Base-by-base conservation (phyloP, 2,113 vertebrate genomes). In the Thamnaconus septentrionalis region DNA sequence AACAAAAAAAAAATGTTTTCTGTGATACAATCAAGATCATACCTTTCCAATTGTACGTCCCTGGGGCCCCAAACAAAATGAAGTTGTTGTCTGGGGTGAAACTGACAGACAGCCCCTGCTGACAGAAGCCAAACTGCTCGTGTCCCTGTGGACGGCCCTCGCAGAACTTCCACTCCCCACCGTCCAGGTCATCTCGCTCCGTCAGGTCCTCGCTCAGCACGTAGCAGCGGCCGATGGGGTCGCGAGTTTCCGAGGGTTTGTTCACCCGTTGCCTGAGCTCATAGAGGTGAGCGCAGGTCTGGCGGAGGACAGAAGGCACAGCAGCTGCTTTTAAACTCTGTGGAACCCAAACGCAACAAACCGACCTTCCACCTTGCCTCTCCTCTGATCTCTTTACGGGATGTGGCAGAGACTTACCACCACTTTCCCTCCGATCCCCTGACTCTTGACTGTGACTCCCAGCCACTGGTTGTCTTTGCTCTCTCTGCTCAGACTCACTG, bases 11-110 rank as follows among this genome's bases (percentile, higher is more conserved):
- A 31, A 31, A 1, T 1, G 18, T 31, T 31, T 31, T 31, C 18
- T 31, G 1, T 31, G 18, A 31, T 31, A 31, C 18, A 31, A 31
- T 31, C 18, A 31, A 31, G 18, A 31, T 64, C 6, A 31, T 90
- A 98, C 96, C 96, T 92, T 98, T 98, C 96, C 96, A 98, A 90
- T 98, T 97, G 89, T 97, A 98, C 1, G 96, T 96, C 52, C 96
- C 96, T 0, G 96, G 96, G 0, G 96, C 96, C 8, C 96, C 96
- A 5, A 98, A 95, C 72, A 98, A 90, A 54, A 98, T 90, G 71
- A 93, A 97, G 83, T 94, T 94, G 57, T 90, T 93, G 85, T 98
- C 96, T 0, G 94, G 92, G 44, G 94, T 96, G 90, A 98, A 98
- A 56, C 94, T 94, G 0, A 93, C 95, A 0, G 95, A 91, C 39